phyloP scores from a whole-genome alignment of 2,113 vertebrate genomes.

The Apodemus sylvaticus region DNA sequence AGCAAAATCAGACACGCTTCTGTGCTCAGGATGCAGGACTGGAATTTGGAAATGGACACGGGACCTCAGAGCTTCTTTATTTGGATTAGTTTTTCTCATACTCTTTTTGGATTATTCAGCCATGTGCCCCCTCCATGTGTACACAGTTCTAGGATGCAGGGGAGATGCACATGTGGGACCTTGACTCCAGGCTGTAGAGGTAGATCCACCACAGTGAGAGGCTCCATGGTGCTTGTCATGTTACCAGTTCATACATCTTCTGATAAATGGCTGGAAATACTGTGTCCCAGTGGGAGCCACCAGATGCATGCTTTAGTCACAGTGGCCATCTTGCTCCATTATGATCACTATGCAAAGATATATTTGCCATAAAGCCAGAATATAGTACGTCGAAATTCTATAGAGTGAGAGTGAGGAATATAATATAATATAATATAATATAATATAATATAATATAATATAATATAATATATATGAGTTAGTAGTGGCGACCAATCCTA shows the following conservation, averaged over 20 bases:
- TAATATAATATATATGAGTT: background rate
- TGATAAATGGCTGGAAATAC: background rate
- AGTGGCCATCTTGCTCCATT: background rate
- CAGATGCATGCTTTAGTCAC: background rate
- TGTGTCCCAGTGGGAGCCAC: background rate
- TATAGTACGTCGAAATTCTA: background rate
- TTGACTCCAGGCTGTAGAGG: background rate
- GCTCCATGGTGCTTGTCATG: background rate
- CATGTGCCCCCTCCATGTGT: background rate
- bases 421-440: too few species aligned
- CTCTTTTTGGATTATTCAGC: background rate
- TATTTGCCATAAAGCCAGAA: slow-evolving; percentile 44
- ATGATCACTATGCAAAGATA: background rate
- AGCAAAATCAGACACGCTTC: background rate
- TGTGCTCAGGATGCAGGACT: background rate
- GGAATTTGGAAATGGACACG: background rate
- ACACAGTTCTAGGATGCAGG: background rate
- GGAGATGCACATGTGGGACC: background rate
- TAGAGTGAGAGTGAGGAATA: slow-evolving; percentile 1
- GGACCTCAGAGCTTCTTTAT: background rate
- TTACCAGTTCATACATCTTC: background rate
- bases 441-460: too few species aligned
- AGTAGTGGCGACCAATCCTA: background rate
- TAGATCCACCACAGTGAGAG: background rate
- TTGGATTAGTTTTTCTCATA: background rate